Evolutionary conservation across 2,888 invertebrate species (phyloP), one percentile per base, ranked within the genome.

Genomic region (Hoplodrina ambigua): DNA sequence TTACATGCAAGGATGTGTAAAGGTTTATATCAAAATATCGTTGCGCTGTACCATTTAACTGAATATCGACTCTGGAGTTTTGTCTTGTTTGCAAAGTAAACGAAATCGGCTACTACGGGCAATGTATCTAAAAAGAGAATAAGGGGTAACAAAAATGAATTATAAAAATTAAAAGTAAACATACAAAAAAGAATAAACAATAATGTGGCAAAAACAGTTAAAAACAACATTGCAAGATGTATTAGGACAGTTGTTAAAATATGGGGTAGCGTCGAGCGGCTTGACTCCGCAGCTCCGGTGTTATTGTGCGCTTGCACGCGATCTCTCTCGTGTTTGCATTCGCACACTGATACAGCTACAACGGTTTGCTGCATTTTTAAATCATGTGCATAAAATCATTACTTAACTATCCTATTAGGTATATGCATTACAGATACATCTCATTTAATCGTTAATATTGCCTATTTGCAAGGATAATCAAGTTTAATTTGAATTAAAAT

Each of bases 221-320:
- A 95, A 95, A 95, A 95, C 92, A 96, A 96, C 94, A 96, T 95
- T 94, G 95, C 94, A 94, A 95, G 96, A 96, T 96, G 95, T 94
- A 96, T 95, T 95, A 95, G 96, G 95, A 96, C 96, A 96, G 96
- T 96, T 96, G 96, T 96, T 96, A 96, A 96, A 96, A 96, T 95
- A 96, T 95, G 93, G 96, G 96, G 96, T 95, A 93, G 93, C 91
- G 90, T 90, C 86, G 88, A 89, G 84, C 92, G 90, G 92, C 90
- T 92, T 92, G 92, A 92, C 91, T 92, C 89, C 91, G 87, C 92
- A 90, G 91, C 91, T 92, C 88, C 90, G 87, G 77, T 90, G 89
- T 92, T 94, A 94, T 91, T 91, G 94, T 89, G 89, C 88, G 90
- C 89, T 88, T 86, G 94, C 96, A 96, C 96, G 96, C 95, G 92